phyloP scores from a whole-genome alignment of 2,113 vertebrate species.

The Lepidothrix coronata region DNA sequence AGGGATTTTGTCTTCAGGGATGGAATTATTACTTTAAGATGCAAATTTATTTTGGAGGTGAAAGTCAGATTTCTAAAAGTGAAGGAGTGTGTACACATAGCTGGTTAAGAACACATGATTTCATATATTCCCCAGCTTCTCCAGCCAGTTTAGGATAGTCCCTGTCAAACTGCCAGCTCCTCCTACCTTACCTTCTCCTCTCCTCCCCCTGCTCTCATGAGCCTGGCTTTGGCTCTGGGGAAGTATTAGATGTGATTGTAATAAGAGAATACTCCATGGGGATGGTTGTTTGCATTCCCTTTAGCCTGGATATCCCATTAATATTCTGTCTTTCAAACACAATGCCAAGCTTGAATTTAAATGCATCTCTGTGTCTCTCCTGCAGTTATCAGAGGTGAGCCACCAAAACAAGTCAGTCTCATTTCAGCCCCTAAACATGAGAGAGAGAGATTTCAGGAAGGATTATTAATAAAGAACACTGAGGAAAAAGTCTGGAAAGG shows the following conservation, averaged over 20 bases:
- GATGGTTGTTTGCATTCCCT: conserved; percentile 13
- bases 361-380: neutral
- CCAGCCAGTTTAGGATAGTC: neutral
- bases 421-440: neutral
- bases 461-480: neutral
- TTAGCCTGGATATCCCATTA: neutral
- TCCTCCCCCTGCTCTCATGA: neutral
- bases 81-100: rapidly evolving
- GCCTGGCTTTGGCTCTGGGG: neutral
- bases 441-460: neutral
- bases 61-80: neutral
- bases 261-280: neutral
- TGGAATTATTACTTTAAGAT: neutral
- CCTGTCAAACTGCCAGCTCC: neutral
- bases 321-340: neutral
- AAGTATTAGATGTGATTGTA: neutral
- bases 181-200: neutral
- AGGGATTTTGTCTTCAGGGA: neutral
- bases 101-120: neutral
- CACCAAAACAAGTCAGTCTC: neutral
- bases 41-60: neutral
- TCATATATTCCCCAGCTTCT: neutral
- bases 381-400: neutral
- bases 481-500: neutral
- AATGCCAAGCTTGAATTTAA: neutral